phyloP scores from a whole-genome alignment of 2,888 invertebrate species.

The Epirrhoe tristata region DNA sequence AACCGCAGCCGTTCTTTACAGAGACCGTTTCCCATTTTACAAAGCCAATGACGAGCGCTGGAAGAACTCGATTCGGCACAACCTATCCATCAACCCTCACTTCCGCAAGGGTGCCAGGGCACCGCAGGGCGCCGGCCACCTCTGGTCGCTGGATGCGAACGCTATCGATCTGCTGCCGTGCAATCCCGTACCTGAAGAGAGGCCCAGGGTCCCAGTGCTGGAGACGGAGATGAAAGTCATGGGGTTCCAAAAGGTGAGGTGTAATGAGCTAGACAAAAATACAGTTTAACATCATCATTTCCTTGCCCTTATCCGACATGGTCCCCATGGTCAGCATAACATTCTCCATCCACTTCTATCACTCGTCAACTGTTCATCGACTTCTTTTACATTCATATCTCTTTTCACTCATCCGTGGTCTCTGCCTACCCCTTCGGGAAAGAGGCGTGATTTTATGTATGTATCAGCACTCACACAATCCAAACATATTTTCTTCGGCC shows the following conservation, averaged over 20 bases:
- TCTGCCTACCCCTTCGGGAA: no score
- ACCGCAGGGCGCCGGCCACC: conserved; percentile 94
- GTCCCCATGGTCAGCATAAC: no score
- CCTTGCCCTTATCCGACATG: no score
- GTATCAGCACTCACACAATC: no score
- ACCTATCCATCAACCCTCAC: conserved; percentile 96
- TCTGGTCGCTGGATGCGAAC: conserved; percentile 93
- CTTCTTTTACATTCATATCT: no score
- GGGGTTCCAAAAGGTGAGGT: conserved; percentile 72
- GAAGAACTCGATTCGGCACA: conserved; percentile 97
- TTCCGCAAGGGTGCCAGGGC: conserved; percentile 94
- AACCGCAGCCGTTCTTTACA: conserved; percentile 62
- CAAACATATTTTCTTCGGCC: no score
- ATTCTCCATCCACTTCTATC: no score
- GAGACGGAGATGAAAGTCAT: conserved; percentile 60
- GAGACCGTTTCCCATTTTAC: conserved; percentile 95
- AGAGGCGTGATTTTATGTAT: no score
- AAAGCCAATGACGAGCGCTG: conserved; percentile 96
- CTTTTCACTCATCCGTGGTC: no score
- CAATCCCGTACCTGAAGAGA: conserved; percentile 57
- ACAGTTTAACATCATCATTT: no score
- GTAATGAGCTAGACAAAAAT: no score
- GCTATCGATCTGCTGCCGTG: conserved; percentile 76
- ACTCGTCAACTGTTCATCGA: no score
- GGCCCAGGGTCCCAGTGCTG: conserved; percentile 44